Evolutionary conservation across 2,888 invertebrate genomes (phyloP).

Genomic region (Diabrotica balteata): DNA sequence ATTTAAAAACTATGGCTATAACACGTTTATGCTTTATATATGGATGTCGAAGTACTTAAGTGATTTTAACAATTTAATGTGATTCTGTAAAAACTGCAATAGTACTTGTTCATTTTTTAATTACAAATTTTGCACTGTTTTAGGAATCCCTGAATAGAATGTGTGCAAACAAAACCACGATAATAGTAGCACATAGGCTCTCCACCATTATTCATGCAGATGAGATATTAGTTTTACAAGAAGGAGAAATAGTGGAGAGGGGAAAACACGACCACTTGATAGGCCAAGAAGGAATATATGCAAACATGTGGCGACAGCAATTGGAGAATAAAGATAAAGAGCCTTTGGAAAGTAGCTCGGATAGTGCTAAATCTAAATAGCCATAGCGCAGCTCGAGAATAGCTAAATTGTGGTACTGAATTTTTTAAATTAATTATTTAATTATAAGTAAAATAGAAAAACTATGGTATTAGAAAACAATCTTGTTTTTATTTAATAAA

Average conservation of each 20-base stretch:
- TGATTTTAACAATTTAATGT: too few relatives aligned
- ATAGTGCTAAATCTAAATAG: conserved; percentile 27
- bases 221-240: conserved; percentile 90
- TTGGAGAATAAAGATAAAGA: conserved; percentile 63
- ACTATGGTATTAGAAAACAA: too few relatives aligned
- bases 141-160: conserved; percentile 77
- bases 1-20: too few relatives aligned
- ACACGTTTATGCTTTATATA: too few relatives aligned
- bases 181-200: conserved; percentile 92
- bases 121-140: conserved; percentile 1
- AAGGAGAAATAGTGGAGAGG: conserved; percentile 90
- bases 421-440: too few relatives aligned
- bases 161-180: conserved; percentile 86
- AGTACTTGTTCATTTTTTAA: too few relatives aligned
- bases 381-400: too few relatives aligned
- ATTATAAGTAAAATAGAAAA: too few relatives aligned
- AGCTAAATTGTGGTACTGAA: too few relatives aligned
- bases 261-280: conserved; percentile 84
- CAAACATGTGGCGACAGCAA: conserved; percentile 94
- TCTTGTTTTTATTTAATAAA: too few relatives aligned
- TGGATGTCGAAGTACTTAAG: too few relatives aligned
- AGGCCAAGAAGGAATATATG: conserved; percentile 76
- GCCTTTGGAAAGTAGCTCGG: conserved; percentile 51
- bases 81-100: too few relatives aligned
- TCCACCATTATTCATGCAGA: conserved; percentile 95